These are phyloP conservation scores for Meloidogyne exigua DNA, from an alignment of 1,140 invertebrate genomes.

Conservation along the genomic window DNA sequence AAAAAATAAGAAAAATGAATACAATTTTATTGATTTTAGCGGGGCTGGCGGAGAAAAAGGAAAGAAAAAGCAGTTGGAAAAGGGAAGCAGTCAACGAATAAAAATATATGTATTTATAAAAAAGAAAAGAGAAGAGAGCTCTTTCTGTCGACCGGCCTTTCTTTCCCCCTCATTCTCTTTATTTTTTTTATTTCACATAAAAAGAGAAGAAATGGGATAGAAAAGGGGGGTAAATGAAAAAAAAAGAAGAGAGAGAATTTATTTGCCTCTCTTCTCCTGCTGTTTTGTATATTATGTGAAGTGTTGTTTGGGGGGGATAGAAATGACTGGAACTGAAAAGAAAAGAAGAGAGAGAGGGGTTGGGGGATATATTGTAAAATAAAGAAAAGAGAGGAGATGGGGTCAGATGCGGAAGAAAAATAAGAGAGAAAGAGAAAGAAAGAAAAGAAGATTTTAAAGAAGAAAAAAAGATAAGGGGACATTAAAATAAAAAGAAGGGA, in stretches of 20 bases:
- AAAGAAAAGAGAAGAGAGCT: not conserved
- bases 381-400: not conserved
- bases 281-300: not conserved
- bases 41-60: conserved; percentile 10
- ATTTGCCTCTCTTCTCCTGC: not conserved
- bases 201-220: conserved; percentile 5
- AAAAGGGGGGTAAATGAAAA: not conserved
- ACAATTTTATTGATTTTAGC: not conserved
- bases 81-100: not conserved
- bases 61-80: not conserved
- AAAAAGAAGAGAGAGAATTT: not conserved
- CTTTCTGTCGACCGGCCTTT: not conserved
- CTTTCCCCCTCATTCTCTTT: not conserved
- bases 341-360: not conserved
- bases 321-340: conserved; percentile 3
- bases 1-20: conserved; percentile 8
- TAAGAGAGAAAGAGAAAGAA: not conserved
- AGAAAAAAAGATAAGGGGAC: not conserved
- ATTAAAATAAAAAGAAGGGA: not conserved
- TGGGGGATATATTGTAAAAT: not conserved
- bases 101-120: not conserved
- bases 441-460: not conserved
- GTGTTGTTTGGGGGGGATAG: not conserved
- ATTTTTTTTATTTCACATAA: not conserved
- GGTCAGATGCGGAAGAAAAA: conserved; percentile 12